phyloP scores from a whole-genome alignment of 2,113 vertebrate genomes.

The Nesogale talazaci region DNA sequence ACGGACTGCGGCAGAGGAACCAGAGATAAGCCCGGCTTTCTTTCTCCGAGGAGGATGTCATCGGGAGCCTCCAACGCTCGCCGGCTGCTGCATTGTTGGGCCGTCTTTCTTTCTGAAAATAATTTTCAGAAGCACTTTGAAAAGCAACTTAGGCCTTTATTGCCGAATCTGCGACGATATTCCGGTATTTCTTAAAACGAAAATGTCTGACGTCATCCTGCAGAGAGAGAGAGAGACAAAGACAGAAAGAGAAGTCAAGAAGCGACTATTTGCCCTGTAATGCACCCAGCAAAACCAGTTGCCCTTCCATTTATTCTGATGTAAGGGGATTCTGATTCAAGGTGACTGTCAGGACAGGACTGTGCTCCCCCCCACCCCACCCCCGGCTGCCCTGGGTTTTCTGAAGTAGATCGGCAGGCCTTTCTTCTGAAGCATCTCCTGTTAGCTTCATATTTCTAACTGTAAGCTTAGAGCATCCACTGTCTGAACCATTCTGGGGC shows the following conservation, averaged over 20 bases:
- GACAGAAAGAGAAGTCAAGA: constrained; percentile 8
- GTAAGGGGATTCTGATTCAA: background rate
- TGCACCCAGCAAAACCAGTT: background rate
- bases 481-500: background rate
- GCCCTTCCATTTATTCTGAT: background rate
- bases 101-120: background rate
- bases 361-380: background rate
- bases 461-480: background rate
- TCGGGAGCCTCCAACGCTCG: background rate
- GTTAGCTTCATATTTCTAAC: background rate
- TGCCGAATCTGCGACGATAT: background rate
- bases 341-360: too few relatives aligned
- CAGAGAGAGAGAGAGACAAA: too few relatives aligned
- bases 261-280: background rate
- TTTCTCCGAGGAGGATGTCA: background rate
- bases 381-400: background rate
- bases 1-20: background rate
- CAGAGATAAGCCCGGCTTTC: background rate
- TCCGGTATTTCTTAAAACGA: constrained; percentile 25
- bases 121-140: background rate
- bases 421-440: background rate
- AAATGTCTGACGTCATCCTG: background rate
- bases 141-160: constrained; percentile 10
- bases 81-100: background rate
- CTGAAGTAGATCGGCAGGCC: background rate